Conservation (phyloP, 1,140 invertebrate species). For the Euura lappo region DNA sequence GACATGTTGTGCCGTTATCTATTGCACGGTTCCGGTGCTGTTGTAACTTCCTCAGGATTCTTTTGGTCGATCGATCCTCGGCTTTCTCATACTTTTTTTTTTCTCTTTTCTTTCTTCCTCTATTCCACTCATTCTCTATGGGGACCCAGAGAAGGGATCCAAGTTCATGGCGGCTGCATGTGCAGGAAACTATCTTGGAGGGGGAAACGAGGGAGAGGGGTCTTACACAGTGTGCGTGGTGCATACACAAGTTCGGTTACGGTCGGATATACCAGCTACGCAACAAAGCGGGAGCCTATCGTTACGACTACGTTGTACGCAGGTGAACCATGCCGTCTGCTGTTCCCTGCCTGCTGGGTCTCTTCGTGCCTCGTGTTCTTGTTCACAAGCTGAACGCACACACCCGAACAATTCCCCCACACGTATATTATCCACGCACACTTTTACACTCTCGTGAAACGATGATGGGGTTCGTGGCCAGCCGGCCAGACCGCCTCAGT, state of each 20-base stretch:
- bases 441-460: constrained; percentile 2
- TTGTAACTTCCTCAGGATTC: too few relatives aligned
- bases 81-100: too few relatives aligned
- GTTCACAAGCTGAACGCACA: neutral
- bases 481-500: constrained; percentile 41
- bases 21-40: too few relatives aligned
- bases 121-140: too few relatives aligned
- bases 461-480: constrained; percentile 30
- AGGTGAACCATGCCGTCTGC: constrained; percentile 4
- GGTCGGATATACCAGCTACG: neutral
- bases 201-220: neutral
- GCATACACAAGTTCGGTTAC: too few relatives aligned
- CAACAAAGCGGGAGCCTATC: constrained; percentile 16
- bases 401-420: neutral
- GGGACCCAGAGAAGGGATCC: too few relatives aligned
- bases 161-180: neutral
- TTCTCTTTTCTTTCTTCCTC: too few relatives aligned
- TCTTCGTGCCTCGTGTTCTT: too few relatives aligned
- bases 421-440: constrained; percentile 1
- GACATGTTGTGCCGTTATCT: constrained; percentile 7
- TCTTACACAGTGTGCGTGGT: too few relatives aligned
- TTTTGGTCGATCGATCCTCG: too few relatives aligned
- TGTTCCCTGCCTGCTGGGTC: constrained; percentile 1
- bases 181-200: neutral
- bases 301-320: neutral